These are phyloP conservation scores for Tachystola acroxantha DNA, from an alignment of 2,888 invertebrate genomes.

Conservation along the genomic window DNA sequence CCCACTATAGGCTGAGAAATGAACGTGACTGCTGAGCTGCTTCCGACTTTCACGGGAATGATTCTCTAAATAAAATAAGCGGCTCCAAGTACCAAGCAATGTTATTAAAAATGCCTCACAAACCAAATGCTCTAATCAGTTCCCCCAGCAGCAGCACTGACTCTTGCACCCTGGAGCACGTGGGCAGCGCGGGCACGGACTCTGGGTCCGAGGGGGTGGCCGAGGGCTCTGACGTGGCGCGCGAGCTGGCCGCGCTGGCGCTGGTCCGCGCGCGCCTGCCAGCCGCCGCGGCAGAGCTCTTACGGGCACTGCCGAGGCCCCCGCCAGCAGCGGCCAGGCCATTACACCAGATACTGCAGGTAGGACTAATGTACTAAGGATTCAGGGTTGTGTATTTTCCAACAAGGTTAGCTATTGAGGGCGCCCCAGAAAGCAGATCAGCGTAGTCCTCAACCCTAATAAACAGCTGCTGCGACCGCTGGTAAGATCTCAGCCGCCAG, in stretches of 20 bases:
- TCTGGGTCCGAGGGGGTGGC: constrained; percentile 48
- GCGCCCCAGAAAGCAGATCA: no score
- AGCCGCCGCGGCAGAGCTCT: constrained; percentile 29
- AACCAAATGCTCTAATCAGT: no score
- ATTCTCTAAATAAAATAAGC: no score
- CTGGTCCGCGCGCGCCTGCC: constrained; percentile 42
- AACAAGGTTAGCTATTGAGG: no score
- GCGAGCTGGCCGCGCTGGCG: constrained; percentile 57
- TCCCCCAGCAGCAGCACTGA: constrained; percentile 9
- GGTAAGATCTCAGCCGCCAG: constrained; percentile 33
- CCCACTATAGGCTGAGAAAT: no score
- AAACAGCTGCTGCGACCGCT: constrained; percentile 20
- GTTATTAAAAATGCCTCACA: no score
- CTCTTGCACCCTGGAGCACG: constrained; percentile 23
- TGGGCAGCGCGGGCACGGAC: constrained; percentile 21
- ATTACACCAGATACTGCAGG: constrained; percentile 51
- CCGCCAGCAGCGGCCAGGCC: constrained; percentile 37
- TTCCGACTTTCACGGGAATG: no score
- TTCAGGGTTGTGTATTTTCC: no score
- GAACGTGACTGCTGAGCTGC: no score
- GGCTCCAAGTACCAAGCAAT: no score
- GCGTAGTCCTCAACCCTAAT: no score
- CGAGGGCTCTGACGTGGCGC: constrained; percentile 64
- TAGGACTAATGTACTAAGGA: no score
- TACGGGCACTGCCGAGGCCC: constrained; percentile 23